phyloP scores from a whole-genome alignment of 2,888 invertebrate genomes.

The Drosophila barbarae region DNA sequence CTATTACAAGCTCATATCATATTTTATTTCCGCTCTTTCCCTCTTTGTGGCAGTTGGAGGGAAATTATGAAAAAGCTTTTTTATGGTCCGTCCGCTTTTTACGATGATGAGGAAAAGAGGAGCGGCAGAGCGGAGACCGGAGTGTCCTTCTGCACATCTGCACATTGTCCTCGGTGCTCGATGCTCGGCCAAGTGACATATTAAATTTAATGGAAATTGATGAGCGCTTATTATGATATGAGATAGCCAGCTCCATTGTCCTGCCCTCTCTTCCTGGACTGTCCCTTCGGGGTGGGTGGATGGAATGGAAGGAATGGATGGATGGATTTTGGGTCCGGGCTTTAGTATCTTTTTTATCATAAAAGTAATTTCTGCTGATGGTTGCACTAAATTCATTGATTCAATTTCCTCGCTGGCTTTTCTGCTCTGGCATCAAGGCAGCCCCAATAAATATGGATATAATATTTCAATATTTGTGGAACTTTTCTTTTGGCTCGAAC shows the following conservation, averaged over 20 bases:
- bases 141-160: slow-evolving; percentile 10
- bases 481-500: slow-evolving; percentile 36
- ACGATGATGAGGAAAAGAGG: slow-evolving; percentile 60
- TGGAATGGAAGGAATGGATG: slow-evolving; percentile 2
- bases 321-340: slow-evolving; percentile 25
- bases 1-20: slow-evolving; percentile 76
- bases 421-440: slow-evolving; percentile 5
- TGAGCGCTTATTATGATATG: slow-evolving; percentile 78
- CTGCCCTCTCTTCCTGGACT: slow-evolving; percentile 13
- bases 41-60: slow-evolving; percentile 38
- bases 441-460: slow-evolving; percentile 65
- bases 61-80: slow-evolving; percentile 79
- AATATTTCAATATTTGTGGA: slow-evolving; percentile 71
- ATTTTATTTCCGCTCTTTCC: slow-evolving; percentile 64
- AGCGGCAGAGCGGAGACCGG: slow-evolving; percentile 15
- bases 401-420: slow-evolving; percentile 65
- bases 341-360: slow-evolving; percentile 64
- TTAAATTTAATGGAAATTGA: slow-evolving; percentile 79
- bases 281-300: slow-evolving; percentile 23
- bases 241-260: slow-evolving; percentile 56
- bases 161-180: slow-evolving; percentile 8
- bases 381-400: slow-evolving; percentile 71
- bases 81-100: slow-evolving; percentile 72
- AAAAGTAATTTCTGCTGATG: slow-evolving; percentile 73
- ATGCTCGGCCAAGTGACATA: slow-evolving; percentile 64